phyloP scores from a whole-genome alignment of 2,113 vertebrate genomes.

The Barbus barbus region DNA sequence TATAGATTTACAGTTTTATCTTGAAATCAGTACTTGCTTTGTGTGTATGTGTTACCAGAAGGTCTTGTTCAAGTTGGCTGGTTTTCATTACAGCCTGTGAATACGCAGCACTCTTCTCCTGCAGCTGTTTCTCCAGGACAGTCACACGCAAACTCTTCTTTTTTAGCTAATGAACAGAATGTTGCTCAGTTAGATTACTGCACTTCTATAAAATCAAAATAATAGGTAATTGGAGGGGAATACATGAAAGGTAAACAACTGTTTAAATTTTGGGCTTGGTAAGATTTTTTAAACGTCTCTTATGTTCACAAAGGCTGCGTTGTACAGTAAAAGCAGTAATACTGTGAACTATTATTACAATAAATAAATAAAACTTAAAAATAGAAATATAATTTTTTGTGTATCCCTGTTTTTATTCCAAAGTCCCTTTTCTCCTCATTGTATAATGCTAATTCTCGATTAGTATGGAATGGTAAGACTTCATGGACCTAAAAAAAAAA shows the following conservation, averaged over 20 bases:
- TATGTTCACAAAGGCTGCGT: background rate
- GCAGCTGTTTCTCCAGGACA: constrained; percentile 85
- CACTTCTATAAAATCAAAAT: background rate
- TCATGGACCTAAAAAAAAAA: too few relatives aligned
- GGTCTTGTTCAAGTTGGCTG: constrained; percentile 82
- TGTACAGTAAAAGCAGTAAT: background rate
- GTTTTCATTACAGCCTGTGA: constrained; percentile 79
- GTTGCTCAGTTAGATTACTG: background rate
- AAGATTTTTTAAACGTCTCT: too few relatives aligned
- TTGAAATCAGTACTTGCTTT: background rate
- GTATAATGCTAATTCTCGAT: too few relatives aligned
- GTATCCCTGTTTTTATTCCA: too few relatives aligned
- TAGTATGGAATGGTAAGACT: too few relatives aligned
- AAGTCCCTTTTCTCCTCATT: too few relatives aligned
- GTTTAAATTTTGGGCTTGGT: too few relatives aligned
- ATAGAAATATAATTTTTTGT: too few relatives aligned
- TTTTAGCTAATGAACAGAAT: constrained; percentile 75
- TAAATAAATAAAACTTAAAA: too few relatives aligned
- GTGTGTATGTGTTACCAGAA: constrained; percentile 75
- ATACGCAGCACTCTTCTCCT: constrained; percentile 86
- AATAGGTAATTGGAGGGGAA: background rate
- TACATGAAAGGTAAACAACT: too few relatives aligned
- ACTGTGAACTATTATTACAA: too few relatives aligned
- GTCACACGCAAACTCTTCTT: constrained; percentile 83
- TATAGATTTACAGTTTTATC: background rate